Conservation (phyloP, 1,140 invertebrate genomes). For the Tetraneura akinire region DNA sequence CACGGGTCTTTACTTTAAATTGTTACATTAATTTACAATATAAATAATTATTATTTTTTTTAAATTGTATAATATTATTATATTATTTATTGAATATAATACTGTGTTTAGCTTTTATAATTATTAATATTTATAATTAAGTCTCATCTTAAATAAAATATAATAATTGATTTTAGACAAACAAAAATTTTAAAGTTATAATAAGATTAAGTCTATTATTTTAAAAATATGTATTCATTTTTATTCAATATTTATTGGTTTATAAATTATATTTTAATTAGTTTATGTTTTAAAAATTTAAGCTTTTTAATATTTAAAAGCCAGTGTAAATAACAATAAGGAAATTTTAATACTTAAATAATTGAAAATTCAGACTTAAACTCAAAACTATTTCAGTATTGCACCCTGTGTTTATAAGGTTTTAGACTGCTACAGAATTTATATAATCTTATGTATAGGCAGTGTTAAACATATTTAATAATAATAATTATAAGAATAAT, state of each 20-base stretch:
- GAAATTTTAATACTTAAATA: not conserved
- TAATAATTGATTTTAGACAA: too few relatives aligned
- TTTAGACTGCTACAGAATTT: slow-evolving; percentile 20
- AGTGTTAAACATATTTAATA: slow-evolving; percentile 32
- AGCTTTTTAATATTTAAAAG: too few relatives aligned
- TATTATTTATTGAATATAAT: slow-evolving; percentile 2
- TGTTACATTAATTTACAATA: not conserved
- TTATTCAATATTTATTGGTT: not conserved
- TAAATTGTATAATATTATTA: not conserved
- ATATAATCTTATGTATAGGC: slow-evolving; percentile 14
- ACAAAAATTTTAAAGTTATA: too few relatives aligned
- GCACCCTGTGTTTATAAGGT: slow-evolving; percentile 15
- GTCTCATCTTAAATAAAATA: slow-evolving; percentile 4
- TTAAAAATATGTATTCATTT: not conserved
- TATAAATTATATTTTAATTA: not conserved
- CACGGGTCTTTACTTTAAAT: not conserved
- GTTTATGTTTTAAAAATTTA: not conserved
- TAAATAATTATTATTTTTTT: not conserved
- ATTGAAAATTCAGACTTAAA: slow-evolving; percentile 18
- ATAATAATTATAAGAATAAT: slow-evolving; percentile 35
- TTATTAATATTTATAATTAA: not conserved
- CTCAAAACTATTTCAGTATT: not conserved
- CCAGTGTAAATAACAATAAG: not conserved
- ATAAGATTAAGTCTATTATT: not conserved
- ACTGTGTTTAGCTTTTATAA: slow-evolving; percentile 22